A percentile compares a stretch with the other conserved stretches of the same genome.
Evolutionary conservation across 2,797 vertebrate genomes (phyloP).

Genomic region (Apodemus agrarius): DNA sequence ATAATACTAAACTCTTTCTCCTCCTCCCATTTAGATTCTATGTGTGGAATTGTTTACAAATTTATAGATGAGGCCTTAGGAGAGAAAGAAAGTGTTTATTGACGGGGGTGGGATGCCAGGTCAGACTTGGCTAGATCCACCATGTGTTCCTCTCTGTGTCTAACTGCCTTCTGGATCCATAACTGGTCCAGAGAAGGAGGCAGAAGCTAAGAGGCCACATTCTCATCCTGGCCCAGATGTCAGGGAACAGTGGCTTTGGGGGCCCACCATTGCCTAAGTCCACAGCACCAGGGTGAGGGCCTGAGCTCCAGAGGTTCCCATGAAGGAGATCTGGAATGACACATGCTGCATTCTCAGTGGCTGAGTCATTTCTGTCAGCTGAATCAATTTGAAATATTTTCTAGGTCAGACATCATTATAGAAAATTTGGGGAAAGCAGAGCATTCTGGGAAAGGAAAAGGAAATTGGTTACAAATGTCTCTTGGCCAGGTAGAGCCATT

Average conservation of each 20-base stretch:
- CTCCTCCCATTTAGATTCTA: background rate
- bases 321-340: background rate
- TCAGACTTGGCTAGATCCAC: background rate
- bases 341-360: rapidly evolving
- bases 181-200: background rate
- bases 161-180: background rate
- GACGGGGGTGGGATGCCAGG: rapidly evolving
- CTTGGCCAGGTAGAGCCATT: background rate
- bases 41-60: background rate
- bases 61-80: background rate
- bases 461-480: background rate
- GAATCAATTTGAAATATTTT: background rate
- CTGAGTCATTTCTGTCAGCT: background rate
- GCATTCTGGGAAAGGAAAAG: background rate
- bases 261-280: background rate
- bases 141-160: background rate
- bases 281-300: no score
- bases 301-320: background rate
- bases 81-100: background rate
- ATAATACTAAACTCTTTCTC: background rate
- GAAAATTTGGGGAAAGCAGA: background rate
- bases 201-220: background rate
- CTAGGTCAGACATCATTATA: background rate
- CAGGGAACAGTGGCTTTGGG: no score
- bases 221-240: background rate